Conservation (phyloP, 2,113 vertebrate genomes). For the Prinia subflava region DNA sequence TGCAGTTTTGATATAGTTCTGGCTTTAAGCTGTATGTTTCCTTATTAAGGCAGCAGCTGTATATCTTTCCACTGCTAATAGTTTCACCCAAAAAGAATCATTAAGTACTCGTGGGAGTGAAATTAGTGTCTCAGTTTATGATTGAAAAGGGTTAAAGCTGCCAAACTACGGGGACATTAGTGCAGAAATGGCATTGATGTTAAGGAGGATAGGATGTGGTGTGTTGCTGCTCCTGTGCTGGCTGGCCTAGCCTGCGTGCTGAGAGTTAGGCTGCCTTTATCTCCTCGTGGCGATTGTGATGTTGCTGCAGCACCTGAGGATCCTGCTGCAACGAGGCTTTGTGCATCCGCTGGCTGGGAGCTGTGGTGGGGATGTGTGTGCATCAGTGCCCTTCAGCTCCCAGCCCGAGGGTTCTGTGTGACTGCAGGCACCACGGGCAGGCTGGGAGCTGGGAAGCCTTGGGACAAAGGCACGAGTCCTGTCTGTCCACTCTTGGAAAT, state of each 20-base stretch:
- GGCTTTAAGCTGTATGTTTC: background rate
- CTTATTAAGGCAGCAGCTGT: background rate
- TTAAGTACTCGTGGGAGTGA: background rate
- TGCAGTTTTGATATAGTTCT: background rate
- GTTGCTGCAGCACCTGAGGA: background rate
- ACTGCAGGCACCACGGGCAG: background rate
- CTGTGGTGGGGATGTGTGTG: background rate
- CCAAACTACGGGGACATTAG: background rate
- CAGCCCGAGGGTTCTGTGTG: background rate
- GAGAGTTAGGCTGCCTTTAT: background rate
- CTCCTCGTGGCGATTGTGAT: background rate
- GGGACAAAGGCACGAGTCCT: background rate
- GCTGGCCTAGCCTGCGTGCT: background rate
- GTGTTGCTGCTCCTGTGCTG: accelerated
- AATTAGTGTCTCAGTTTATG: background rate
- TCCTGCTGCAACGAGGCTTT: background rate
- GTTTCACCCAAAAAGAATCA: background rate
- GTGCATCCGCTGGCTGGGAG: accelerated
- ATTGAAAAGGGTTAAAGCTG: background rate
- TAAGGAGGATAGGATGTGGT: background rate
- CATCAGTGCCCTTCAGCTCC: background rate
- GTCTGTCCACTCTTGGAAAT: background rate
- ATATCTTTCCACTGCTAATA: background rate
- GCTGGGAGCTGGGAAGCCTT: background rate
- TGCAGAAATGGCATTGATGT: background rate